A percentile compares a stretch with the other conserved stretches of the same genome.
Conservation (phyloP, 1,140 invertebrate species). For the Tetramorium simillimum region DNA sequence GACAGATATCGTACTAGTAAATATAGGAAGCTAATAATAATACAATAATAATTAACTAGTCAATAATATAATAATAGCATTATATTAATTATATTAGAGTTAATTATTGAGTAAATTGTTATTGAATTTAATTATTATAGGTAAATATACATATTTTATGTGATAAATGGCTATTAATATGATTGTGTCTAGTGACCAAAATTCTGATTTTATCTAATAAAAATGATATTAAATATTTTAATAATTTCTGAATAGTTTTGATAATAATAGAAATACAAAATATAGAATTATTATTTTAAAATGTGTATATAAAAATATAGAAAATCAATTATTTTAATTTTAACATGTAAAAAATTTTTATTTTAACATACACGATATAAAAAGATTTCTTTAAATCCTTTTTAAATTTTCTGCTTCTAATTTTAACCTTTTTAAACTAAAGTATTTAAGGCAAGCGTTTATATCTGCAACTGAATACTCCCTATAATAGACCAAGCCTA, state of each 20-base stretch:
- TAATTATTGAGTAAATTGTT: slow-evolving; percentile 15
- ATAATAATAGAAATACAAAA: not conserved
- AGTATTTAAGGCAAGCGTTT: not conserved
- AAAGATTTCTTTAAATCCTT: not conserved
- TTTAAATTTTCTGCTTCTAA: not conserved
- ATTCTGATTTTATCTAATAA: not conserved
- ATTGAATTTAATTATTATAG: not conserved
- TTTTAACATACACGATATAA: not conserved
- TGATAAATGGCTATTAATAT: not conserved
- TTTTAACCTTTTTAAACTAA: not conserved
- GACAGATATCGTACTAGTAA: not conserved
- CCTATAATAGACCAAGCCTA: not conserved
- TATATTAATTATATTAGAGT: not conserved
- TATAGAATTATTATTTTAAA: not conserved
- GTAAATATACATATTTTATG: not conserved
- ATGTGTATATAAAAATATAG: too few relatives aligned
- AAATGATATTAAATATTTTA: not conserved
- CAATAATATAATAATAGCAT: not conserved
- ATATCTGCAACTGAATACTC: not conserved
- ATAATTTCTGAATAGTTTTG: not conserved
- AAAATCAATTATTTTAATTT: too few relatives aligned
- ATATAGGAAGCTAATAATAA: not conserved
- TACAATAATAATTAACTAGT: not conserved
- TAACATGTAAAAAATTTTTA: not conserved
- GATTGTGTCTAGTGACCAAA: not conserved